These are phyloP conservation scores for Bombus breviceps DNA, from an alignment of 1,140 invertebrate genomes.

Conservation along the genomic window DNA sequence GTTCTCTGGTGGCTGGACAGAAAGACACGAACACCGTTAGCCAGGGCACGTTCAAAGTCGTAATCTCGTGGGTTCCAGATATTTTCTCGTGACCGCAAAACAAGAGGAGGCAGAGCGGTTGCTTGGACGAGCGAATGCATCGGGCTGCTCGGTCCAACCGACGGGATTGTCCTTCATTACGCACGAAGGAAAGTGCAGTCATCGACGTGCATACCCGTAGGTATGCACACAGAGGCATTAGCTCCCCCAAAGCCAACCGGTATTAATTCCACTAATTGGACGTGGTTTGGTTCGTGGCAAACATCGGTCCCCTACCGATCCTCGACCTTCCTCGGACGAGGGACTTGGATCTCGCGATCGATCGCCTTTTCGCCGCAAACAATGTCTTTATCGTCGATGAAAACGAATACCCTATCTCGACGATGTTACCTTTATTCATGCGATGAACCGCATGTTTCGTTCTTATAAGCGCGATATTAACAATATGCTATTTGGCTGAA, in stretches of 20 bases:
- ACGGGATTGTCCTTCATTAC: conserved; percentile 77
- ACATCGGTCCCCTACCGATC: conserved; percentile 72
- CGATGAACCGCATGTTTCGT: background rate
- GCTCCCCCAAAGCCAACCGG: conserved; percentile 78
- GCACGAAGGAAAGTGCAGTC: conserved; percentile 80
- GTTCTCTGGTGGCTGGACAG: background rate
- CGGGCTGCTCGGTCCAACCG: conserved; percentile 46
- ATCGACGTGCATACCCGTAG: conserved; percentile 74
- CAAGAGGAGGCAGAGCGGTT: conserved; percentile 59
- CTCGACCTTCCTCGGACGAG: conserved; percentile 58
- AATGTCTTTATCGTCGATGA: conserved; percentile 35
- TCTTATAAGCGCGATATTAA: background rate
- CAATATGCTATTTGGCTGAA: background rate
- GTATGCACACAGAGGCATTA: conserved; percentile 76
- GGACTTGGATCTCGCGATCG: conserved; percentile 73
- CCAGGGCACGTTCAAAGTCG: conserved; percentile 37
- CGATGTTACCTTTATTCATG: background rate
- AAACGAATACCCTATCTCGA: background rate
- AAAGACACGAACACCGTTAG: conserved; percentile 36
- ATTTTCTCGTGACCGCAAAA: conserved; percentile 66
- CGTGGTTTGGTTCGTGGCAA: conserved; percentile 78
- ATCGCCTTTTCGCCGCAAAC: conserved; percentile 58
- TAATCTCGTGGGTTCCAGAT: conserved; percentile 54
- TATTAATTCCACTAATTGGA: conserved; percentile 82
- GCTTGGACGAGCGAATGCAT: conserved; percentile 64